phyloP scores from a whole-genome alignment of 1,140 invertebrate genomes.

The Apolygus lucorum region DNA sequence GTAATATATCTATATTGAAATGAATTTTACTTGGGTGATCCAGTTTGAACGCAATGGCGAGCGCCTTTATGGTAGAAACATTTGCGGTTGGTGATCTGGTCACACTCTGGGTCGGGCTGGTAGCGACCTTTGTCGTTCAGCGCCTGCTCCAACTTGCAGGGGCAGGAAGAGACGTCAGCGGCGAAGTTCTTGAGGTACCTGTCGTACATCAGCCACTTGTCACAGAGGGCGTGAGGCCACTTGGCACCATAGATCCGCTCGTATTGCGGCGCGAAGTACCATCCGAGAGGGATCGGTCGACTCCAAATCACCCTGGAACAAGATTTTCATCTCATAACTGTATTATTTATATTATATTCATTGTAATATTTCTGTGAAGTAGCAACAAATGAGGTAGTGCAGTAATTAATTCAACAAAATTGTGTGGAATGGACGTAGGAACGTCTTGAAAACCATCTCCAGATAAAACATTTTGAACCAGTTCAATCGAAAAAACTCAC shows the following conservation, averaged over 20 bases:
- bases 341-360: no score
- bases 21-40: conserved; percentile 86
- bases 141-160: conserved; percentile 85
- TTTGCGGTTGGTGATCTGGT: conserved; percentile 79
- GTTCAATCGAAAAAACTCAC: no score
- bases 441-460: no score
- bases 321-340: no score
- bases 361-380: no score
- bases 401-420: no score
- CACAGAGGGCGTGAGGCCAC: conserved; percentile 75
- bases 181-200: conserved; percentile 82
- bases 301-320: conserved; percentile 69
- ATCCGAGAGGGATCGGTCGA: conserved; percentile 77
- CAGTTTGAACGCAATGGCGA: conserved; percentile 84
- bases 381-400: no score
- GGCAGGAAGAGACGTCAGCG: conserved; percentile 69
- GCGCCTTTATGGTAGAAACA: conserved; percentile 83
- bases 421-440: no score
- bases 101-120: conserved; percentile 83
- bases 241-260: conserved; percentile 59
- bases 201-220: conserved; percentile 81
- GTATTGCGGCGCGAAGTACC: conserved; percentile 89
- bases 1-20: no score
- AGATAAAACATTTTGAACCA: no score
- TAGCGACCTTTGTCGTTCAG: conserved; percentile 84